phyloP scores from a whole-genome alignment of 1,140 invertebrate species.

The Achatina immaculata region DNA sequence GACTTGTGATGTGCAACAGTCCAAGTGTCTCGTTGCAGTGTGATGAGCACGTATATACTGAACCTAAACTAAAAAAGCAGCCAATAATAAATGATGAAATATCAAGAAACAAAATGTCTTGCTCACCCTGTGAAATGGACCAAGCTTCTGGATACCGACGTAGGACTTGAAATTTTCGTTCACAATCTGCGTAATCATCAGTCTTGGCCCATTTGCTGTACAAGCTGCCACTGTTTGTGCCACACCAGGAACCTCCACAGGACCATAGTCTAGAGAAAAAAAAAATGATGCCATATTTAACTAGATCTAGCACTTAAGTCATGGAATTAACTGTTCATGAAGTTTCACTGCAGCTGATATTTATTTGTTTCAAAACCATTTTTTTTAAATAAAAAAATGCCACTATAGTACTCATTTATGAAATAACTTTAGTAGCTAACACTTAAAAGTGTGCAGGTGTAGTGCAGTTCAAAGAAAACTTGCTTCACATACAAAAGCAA shows the following conservation, averaged over 20 bases:
- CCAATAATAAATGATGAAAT: too few species aligned
- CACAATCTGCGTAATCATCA: slow-evolving; percentile 93
- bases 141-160: slow-evolving; percentile 80
- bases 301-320: background rate
- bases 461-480: too few species aligned
- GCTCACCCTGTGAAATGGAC: slow-evolving; percentile 74
- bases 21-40: too few species aligned
- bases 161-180: slow-evolving; percentile 99
- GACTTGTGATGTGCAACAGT: too few species aligned
- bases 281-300: slow-evolving; percentile 3
- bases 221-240: slow-evolving; percentile 62
- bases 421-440: too few species aligned
- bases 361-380: background rate
- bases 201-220: slow-evolving; percentile 72
- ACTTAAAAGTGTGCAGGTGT: too few species aligned
- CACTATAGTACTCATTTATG: too few species aligned
- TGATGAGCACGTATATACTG: too few species aligned
- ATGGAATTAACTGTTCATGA: background rate
- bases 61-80: too few species aligned
- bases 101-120: background rate
- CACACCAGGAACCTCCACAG: slow-evolving; percentile 65
- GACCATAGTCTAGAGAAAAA: slow-evolving; percentile 63
- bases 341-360: background rate
- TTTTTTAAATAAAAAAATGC: slow-evolving; percentile 6
- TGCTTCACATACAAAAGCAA: too few species aligned